Evolutionary conservation across 2,888 invertebrate species (phyloP), one percentile per base, ranked within the genome.

Genomic region (Cremastinae sp.): DNA sequence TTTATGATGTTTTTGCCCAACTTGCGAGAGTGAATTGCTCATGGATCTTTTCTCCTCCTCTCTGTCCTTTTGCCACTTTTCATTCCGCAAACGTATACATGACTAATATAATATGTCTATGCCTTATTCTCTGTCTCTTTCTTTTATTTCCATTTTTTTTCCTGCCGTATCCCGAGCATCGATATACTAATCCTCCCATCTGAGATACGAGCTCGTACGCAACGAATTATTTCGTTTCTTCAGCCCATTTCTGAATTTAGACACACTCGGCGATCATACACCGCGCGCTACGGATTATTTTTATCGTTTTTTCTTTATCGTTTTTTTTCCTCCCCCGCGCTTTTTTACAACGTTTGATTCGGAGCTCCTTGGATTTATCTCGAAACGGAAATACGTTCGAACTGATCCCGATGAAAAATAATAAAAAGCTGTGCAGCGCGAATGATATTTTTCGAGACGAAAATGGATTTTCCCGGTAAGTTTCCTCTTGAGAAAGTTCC

Each of bases 1-100:
- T 82, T 81, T 82, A 81, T 69, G 81, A 82, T 75, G 79, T 80
- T 80, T 78, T 74, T 78, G 71, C 66, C 65, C 65, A 64, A 68
- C 38, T 62, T 49, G 62, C 64, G 58, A 68, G 64, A 66, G 68
- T 72, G 68, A 75, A 66, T 75, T 62, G 58, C 28, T 14, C 66
- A 16, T 51, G 66, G 49, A 62, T 51, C 56, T 62, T 43, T 65
- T 59, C 45, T 41, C 14, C 28, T 3, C 9, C 59, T 8, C 34
- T 53, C 20, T 53, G 28, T n/a, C 18, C 9, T 16, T 36, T 14
- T 38, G 49, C 18, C 20, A n/a, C 34, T 49, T 53, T 43, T 45
- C 54, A 53, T 65, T 12, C 38, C 45, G 69, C 64, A 51, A 53
- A 16, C 34, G 2, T 49, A 58, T 45, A 66, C 56, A 56, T 58